phyloP scores from a whole-genome alignment of 2,797 vertebrate genomes.

The Hippocampus kuda region DNA sequence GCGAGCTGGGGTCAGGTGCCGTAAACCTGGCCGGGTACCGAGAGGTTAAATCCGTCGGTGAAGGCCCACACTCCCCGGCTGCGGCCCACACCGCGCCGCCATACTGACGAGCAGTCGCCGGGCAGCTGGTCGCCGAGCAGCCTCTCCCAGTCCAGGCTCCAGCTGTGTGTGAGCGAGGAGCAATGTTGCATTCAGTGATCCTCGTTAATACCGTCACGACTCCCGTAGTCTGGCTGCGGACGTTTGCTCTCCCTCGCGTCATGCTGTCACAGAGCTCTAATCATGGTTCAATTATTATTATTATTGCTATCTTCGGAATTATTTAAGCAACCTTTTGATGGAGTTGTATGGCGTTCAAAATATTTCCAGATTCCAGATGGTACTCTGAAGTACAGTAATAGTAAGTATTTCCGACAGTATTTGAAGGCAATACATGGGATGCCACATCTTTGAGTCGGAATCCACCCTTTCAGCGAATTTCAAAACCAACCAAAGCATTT shows the following conservation, averaged over 20 bases:
- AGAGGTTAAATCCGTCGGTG: background rate
- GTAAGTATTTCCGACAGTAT: background rate
- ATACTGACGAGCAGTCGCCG: background rate
- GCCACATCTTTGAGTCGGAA: background rate
- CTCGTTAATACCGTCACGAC: background rate
- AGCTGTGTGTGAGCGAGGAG: background rate
- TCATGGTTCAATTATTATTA: background rate
- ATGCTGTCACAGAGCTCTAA: background rate
- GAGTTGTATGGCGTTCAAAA: background rate
- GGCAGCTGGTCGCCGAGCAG: background rate
- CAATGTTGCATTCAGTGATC: slow-evolving; percentile 3
- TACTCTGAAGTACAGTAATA: background rate
- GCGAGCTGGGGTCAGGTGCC: background rate
- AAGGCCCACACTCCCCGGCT: background rate
- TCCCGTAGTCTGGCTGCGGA: background rate
- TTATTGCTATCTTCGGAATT: background rate
- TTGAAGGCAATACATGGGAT: background rate
- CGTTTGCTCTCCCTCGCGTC: background rate
- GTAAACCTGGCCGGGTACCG: background rate
- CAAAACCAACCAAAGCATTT: background rate
- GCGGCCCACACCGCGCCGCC: background rate
- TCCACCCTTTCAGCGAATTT: background rate
- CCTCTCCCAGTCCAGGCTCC: background rate
- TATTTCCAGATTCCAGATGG: background rate
- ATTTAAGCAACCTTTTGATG: background rate